Conservation (phyloP, 2,797 vertebrate species). For the Sebastes taczanowskii region DNA sequence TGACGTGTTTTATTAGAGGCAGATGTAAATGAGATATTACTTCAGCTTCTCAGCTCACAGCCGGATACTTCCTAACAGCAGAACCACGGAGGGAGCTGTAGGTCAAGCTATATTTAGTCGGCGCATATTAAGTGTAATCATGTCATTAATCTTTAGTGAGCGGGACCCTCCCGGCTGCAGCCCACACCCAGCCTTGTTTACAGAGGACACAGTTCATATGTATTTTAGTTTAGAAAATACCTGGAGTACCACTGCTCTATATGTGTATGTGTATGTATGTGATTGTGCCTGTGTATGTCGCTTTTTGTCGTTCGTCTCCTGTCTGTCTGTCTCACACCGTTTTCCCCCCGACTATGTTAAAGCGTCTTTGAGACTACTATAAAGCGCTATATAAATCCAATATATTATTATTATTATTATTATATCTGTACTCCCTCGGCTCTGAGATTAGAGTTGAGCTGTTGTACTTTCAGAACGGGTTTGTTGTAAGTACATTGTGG, state of each 20-base stretch:
- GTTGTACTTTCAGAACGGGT: not conserved
- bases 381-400: no score
- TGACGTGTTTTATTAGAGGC: not conserved
- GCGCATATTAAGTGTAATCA: conserved; percentile 62
- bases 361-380: no score
- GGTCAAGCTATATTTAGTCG: conserved; percentile 69
- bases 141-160: conserved; percentile 60
- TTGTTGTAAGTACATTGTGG: not conserved
- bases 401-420: no score
- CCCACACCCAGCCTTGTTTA: conserved; percentile 24
- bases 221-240: conserved; percentile 32
- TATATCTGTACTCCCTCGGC: not conserved
- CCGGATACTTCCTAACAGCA: conserved; percentile 36
- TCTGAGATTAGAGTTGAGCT: not conserved
- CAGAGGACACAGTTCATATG: conserved; percentile 34
- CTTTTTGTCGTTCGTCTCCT: no score
- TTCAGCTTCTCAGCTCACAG: conserved; percentile 46
- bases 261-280: no score
- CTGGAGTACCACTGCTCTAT: conserved; percentile 6
- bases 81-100: conserved; percentile 51
- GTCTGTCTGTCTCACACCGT: no score
- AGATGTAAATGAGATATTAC: conserved; percentile 8
- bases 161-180: conserved; percentile 26
- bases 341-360: no score
- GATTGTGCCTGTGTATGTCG: no score